Conservation (phyloP, 2,888 invertebrate genomes). For the Zootermopsis nevadensis region DNA sequence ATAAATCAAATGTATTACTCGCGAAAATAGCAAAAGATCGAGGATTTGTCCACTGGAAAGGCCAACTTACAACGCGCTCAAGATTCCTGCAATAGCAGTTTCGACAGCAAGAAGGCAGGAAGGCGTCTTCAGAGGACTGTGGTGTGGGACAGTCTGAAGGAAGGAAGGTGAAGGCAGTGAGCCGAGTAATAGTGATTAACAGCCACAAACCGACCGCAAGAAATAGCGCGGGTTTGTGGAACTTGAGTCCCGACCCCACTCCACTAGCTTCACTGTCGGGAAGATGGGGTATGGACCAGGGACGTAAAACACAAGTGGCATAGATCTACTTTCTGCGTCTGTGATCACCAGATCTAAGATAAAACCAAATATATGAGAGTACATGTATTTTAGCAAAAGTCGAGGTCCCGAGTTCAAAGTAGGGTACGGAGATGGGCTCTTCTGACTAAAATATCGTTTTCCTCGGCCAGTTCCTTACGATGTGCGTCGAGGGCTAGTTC, state of each 20-base stretch:
- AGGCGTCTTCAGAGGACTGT: neutral
- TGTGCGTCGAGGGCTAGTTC: too few relatives aligned
- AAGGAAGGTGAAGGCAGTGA: conserved; percentile 21
- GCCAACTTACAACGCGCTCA: too few relatives aligned
- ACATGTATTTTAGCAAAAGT: too few relatives aligned
- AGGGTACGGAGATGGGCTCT: too few relatives aligned
- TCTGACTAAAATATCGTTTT: too few relatives aligned
- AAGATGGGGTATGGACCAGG: neutral
- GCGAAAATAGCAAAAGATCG: too few relatives aligned
- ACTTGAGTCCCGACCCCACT: neutral
- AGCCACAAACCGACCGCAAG: conserved; percentile 26
- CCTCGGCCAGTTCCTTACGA: too few relatives aligned
- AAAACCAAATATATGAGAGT: too few relatives aligned
- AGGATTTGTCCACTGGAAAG: too few relatives aligned
- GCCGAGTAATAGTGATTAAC: conserved; percentile 19
- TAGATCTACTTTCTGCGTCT: neutral
- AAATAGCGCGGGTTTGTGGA: conserved; percentile 24
- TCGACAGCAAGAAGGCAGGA: neutral
- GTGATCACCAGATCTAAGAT: too few relatives aligned
- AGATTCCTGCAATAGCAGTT: neutral
- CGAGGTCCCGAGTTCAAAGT: too few relatives aligned
- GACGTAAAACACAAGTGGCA: conserved; percentile 5
- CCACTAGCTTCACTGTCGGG: neutral
- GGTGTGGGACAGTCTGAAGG: conserved; percentile 21
- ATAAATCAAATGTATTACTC: too few relatives aligned